A percentile compares a stretch with the other conserved stretches of the same genome.
phyloP scores from a whole-genome alignment of 2,113 vertebrate genomes.

The Saccopteryx leptura region DNA sequence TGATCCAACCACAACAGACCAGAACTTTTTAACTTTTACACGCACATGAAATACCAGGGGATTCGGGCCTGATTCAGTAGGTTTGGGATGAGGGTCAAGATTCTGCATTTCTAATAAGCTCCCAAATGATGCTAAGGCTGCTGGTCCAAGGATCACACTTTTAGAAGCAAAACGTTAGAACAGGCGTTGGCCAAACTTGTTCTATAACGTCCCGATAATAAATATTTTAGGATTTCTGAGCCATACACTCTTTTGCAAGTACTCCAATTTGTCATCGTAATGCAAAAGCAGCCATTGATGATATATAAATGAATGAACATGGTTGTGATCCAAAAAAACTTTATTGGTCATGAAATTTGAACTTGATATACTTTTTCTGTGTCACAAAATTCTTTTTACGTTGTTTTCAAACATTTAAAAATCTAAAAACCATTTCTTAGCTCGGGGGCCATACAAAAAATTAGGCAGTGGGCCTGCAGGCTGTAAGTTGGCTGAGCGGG shows the following conservation, averaged over 20 bases:
- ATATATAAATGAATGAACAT: background rate
- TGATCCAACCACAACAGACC: background rate
- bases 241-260: accelerated
- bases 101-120: background rate
- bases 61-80: background rate
- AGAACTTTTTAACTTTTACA: too few relatives aligned
- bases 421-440: background rate
- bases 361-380: background rate
- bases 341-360: background rate
- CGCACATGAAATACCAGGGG: background rate
- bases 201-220: background rate
- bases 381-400: background rate
- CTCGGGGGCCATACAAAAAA: background rate
- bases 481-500: background rate
- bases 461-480: background rate
- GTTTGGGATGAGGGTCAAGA: background rate
- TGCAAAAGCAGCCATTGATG: background rate
- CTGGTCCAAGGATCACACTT: background rate
- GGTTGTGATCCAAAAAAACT: background rate
- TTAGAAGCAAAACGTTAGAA: background rate
- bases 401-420: background rate
- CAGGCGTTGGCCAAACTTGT: background rate
- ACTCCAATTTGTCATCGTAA: background rate
- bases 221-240: background rate
- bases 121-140: too few relatives aligned